phyloP scores from a whole-genome alignment of 2,797 vertebrate genomes.

The Onychomys leucogaster region DNA sequence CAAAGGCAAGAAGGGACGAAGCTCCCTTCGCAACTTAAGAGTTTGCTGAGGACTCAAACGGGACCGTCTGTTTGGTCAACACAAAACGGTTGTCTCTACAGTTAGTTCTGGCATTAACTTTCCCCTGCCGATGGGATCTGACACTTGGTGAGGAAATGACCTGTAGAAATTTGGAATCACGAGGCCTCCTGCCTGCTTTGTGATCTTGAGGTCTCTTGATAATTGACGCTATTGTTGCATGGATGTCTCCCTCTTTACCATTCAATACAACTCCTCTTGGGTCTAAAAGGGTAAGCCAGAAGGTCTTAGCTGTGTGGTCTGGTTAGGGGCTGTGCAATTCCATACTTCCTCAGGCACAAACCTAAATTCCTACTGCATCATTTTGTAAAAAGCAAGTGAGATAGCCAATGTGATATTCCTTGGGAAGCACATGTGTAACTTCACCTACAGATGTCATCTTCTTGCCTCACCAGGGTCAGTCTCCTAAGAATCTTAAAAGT shows the following conservation, averaged over 20 bases:
- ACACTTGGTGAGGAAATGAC: background rate
- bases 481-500: background rate
- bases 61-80: background rate
- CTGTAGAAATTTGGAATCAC: background rate
- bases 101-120: background rate
- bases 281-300: background rate
- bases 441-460: too few species aligned
- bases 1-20: slow-evolving; percentile 54
- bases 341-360: background rate
- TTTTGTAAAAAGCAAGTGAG: background rate
- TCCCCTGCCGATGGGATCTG: background rate
- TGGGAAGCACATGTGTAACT: background rate
- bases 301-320: background rate
- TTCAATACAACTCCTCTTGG: background rate
- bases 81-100: background rate
- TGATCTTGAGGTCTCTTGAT: background rate
- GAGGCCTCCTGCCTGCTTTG: background rate
- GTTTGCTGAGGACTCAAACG: slow-evolving; percentile 64
- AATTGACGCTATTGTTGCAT: too few species aligned
- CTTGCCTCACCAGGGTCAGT: background rate
- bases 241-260: background rate
- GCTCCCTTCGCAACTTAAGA: background rate
- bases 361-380: background rate
- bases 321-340: background rate
- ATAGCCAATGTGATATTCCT: fast-evolving